Evolutionary conservation across 2,113 vertebrate genomes (phyloP).

Genomic region (Mastomys natalensis): DNA sequence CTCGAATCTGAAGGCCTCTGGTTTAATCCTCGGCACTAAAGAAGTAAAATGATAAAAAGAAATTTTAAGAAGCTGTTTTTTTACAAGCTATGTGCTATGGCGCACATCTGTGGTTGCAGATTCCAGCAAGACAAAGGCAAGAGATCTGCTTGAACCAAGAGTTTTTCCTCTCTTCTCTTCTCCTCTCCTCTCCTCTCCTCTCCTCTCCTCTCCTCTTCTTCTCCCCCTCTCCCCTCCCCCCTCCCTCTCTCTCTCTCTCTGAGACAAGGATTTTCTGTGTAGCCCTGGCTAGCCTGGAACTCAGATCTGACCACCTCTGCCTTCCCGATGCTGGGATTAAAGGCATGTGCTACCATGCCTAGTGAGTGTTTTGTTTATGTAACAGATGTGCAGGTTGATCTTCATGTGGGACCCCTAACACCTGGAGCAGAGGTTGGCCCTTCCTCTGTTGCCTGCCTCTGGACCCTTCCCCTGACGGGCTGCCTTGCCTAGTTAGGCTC

Average conservation of each 20-base stretch:
- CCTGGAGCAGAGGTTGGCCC: no score
- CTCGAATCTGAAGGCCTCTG: background rate
- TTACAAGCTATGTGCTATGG: background rate
- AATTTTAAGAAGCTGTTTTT: background rate
- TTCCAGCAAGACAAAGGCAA: background rate
- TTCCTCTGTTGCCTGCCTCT: no score
- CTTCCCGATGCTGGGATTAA: background rate
- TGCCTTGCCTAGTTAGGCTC: no score
- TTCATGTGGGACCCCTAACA: no score
- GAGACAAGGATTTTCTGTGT: background rate
- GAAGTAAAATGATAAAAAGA: background rate
- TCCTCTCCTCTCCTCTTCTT: no score
- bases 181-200: fast-evolving
- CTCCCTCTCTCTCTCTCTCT: background rate
- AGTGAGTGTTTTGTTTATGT: background rate
- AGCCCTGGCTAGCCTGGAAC: background rate
- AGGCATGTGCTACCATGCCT: no score
- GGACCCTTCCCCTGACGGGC: no score
- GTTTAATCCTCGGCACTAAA: background rate
- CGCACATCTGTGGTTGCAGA: background rate
- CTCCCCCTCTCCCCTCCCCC: no score
- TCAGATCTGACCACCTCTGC: background rate
- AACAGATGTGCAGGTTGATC: no score
- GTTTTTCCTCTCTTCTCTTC: background rate
- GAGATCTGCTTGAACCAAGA: background rate